Conservation (phyloP, 2,797 vertebrate genomes). For the Capromys pilorides region DNA sequence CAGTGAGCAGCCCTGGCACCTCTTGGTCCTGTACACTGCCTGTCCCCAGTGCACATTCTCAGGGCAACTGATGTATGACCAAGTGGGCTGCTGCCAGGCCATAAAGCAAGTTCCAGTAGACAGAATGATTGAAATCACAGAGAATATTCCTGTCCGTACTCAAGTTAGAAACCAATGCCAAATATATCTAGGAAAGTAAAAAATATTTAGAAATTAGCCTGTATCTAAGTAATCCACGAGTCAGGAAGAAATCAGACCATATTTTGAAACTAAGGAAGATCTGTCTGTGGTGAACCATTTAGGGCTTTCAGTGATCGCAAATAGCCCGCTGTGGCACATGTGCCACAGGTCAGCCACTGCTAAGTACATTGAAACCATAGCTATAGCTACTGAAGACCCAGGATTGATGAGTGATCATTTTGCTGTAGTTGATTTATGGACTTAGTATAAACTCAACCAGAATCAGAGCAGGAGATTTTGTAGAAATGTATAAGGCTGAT, state of each 20-base stretch:
- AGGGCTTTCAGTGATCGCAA: not conserved
- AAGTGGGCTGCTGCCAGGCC: not conserved
- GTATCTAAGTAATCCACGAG: not conserved
- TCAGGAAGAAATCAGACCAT: not conserved
- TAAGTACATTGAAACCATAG: not conserved
- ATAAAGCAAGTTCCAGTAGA: not conserved
- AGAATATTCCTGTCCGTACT: not conserved
- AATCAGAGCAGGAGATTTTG: not conserved
- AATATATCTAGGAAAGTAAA: not conserved
- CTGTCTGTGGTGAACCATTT: not conserved
- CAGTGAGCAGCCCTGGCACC: not conserved
- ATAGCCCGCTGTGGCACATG: not conserved
- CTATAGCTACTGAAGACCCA: not conserved
- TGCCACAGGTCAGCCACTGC: not conserved
- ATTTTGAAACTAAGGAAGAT: not conserved
- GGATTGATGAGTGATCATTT: not conserved
- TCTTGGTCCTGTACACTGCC: not conserved
- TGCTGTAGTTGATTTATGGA: slow-evolving; percentile 1
- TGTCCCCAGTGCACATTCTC: too few relatives aligned
- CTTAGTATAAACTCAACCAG: not conserved
- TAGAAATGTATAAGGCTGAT: not conserved
- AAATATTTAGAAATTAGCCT: not conserved
- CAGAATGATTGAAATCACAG: not conserved
- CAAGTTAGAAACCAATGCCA: not conserved
- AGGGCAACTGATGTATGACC: not conserved